These are phyloP conservation scores for Ceratitis capitata DNA, from an alignment of 1,140 invertebrate species.

Conservation along the genomic window DNA sequence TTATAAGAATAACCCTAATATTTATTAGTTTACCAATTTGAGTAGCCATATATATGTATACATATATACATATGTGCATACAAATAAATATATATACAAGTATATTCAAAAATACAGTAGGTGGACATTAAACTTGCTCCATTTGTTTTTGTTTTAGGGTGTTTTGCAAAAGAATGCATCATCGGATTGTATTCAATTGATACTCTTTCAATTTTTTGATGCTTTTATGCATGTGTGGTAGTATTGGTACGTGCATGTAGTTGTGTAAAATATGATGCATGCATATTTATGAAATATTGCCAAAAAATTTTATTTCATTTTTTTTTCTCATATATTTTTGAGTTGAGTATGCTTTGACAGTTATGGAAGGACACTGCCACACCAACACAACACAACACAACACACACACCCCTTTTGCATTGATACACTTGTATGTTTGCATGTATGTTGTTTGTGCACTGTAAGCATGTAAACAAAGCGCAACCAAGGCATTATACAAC, in stretches of 20 bases:
- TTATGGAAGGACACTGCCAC: background rate
- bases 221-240: too few relatives aligned
- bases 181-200: constrained; percentile 31
- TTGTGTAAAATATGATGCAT: constrained; percentile 17
- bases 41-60: background rate
- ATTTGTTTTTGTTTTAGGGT: background rate
- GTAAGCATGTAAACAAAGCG: background rate
- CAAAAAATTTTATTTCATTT: constrained; percentile 24
- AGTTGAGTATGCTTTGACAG: constrained; percentile 15
- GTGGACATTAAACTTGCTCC: background rate
- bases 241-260: too few relatives aligned
- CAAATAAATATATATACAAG: background rate
- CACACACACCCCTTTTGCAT: background rate
- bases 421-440: background rate
- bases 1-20: background rate
- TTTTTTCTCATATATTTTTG: background rate
- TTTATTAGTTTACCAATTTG: background rate
- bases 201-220: constrained; percentile 26
- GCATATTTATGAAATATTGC: constrained; percentile 38
- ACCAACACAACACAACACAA: too few relatives aligned
- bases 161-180: background rate
- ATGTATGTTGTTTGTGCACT: background rate
- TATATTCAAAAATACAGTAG: background rate
- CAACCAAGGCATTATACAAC: constrained; percentile 5
- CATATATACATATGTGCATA: background rate